Evolutionary conservation across 2,113 vertebrate species (phyloP).

Genomic region (Urocynchramus pylzowi): DNA sequence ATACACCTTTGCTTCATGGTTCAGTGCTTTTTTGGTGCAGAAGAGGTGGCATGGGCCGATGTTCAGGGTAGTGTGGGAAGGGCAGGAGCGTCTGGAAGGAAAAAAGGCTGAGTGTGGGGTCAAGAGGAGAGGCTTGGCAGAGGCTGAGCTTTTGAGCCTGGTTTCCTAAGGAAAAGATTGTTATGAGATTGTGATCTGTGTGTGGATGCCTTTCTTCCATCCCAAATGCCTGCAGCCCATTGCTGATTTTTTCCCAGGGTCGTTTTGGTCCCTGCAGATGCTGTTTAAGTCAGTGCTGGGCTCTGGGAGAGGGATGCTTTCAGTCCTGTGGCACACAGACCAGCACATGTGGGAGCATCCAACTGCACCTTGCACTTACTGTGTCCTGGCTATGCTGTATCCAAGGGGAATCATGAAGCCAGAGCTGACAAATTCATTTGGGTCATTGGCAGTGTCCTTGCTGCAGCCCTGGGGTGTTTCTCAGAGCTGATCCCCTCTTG

Average conservation of each 20-base stretch:
- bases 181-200: fast-evolving
- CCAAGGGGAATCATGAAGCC: fast-evolving
- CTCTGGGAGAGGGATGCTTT: neutral
- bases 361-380: neutral
- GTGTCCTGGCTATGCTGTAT: fast-evolving
- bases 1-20: neutral
- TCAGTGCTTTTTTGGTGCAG: neutral
- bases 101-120: neutral
- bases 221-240: fast-evolving
- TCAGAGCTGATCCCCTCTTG: fast-evolving
- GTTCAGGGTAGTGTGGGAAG: neutral
- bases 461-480: neutral
- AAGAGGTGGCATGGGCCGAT: neutral
- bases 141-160: neutral
- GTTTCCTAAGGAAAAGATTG: neutral
- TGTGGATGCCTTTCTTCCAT: neutral
- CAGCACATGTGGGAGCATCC: fast-evolving
- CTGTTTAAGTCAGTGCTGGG: neutral
- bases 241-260: neutral
- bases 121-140: neutral
- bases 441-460: neutral
- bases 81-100: neutral
- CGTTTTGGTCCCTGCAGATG: neutral
- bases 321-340: fast-evolving
- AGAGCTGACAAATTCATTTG: fast-evolving